Base-by-base conservation (phyloP, 2,888 invertebrate species). In the Dryadula phaetusa region DNA sequence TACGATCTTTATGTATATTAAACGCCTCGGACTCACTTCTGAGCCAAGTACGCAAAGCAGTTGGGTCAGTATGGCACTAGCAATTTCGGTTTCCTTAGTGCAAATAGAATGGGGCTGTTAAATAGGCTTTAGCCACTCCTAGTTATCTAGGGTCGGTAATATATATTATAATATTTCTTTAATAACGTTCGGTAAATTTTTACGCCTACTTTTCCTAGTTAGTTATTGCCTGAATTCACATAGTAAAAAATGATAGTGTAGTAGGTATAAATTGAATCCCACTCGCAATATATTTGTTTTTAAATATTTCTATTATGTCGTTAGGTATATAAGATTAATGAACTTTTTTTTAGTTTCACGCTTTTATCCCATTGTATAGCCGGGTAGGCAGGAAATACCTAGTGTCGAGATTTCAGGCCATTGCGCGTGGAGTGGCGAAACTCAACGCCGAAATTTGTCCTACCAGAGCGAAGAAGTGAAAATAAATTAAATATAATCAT, bases 81-180 rank as follows among this genome's bases (percentile, higher is more conserved):
- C 70, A 70, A 72, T 73, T 74, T 74, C 68, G 70, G 73, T 74
- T 72, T 75, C 72, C 73, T 75, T 74, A 75, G 72, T 75, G 74
- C 74, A 76, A 75, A 76, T 76, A 75, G 71, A 72, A 75, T 71
- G 71, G 67, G 69, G 72, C 63, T 63, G 68, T 72, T 74, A 64
- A 67, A 71, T 56, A 34, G 18, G 34, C 64, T 37, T 37, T n/a
- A 40, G 42, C 58, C 40, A 28, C 47, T 25, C 10, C 47, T 49
- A 49, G 52, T 16, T 49, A 53, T 16, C 52, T 32, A n/a, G 7
- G 16, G 16, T 2, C 0, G 28, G 16, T 52, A 32, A 16, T 52
- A 28, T n/a, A 32, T 16, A 52, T 54, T 34, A 54, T 32, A 53
- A 54, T 34, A 54, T 20, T 56, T 22, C n/a, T 37, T 52, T 52